Conservation (phyloP, 1,140 invertebrate genomes). For the Apis dorsata region DNA sequence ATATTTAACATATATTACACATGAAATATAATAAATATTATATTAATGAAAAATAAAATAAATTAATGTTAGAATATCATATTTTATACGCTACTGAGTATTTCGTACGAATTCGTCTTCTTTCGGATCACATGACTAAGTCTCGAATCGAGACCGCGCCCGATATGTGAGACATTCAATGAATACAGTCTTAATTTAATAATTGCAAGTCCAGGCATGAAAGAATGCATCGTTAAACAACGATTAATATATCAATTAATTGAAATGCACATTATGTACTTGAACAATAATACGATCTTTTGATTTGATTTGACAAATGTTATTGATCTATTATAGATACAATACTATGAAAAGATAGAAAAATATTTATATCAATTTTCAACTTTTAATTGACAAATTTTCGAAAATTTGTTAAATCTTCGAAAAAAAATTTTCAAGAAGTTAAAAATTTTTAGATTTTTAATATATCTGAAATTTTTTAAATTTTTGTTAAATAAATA, state of each 20-base stretch:
- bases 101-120: conserved; percentile 32
- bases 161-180: conserved; percentile 16
- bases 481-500: too few species aligned
- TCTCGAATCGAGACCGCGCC: conserved; percentile 50
- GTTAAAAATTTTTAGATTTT: background rate
- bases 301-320: background rate
- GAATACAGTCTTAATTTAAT: conserved; percentile 13
- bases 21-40: background rate
- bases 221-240: conserved; percentile 8
- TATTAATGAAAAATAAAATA: background rate
- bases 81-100: conserved; percentile 36
- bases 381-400: background rate
- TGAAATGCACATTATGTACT: background rate
- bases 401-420: background rate
- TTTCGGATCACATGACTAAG: conserved; percentile 31
- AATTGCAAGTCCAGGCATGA: conserved; percentile 6
- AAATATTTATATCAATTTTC: background rate
- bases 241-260: background rate
- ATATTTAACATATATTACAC: too few species aligned
- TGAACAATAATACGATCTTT: background rate
- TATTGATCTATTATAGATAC: background rate
- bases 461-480: too few species aligned
- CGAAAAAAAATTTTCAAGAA: background rate
- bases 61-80: background rate
- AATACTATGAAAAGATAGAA: too few species aligned